Base-by-base conservation (phyloP, 2,113 vertebrate genomes). In the Typhlomys cinereus region DNA sequence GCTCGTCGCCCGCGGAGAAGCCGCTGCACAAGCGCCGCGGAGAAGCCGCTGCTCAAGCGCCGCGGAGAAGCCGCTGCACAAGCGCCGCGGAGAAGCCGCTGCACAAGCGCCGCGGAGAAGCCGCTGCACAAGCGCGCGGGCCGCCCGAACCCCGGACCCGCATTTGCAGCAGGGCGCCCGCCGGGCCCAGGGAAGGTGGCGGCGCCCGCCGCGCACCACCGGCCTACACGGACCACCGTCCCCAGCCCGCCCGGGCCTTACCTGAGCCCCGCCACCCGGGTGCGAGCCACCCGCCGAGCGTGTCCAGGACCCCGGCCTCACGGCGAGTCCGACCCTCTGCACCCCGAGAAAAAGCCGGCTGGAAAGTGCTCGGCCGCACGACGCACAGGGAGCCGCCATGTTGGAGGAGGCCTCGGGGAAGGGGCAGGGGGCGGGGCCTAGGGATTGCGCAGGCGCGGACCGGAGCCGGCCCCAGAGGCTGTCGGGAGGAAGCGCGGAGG, bases 351-450 rank as follows among this genome's bases (percentile, higher is more conserved):
- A 41, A 0, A 96, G 31, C 4, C 89, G 78, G 48, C 2, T 46
- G 14, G 85, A 67, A 88, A 71, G 12, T 0, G 4, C 46, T 0
- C 20, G 2, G 9, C 75, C n/a, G 0, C 36, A 27, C 3, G 5
- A 54, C 29, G 46, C 34, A 54, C 89, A 62, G 92, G 93, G 61
- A 2, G 95, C 94, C 27, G 95, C 96, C 97, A 97, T 97, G 4
- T 79, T 95, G 67, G 36, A 34, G 34, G 20, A 41, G 44, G 8
- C 15, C 2, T 0, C 0, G 27, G 34, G 0, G 31, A 11, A 4
- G 21, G 2, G 10, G 29, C 1, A 2, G 27, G 0, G 2, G 74
- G 81, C 41, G 64, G 39, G 3, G 52, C 57, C 25, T 48, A 5
- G 0, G 1, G 8, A 3, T 17, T 48, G 67, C 94, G 86, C 95